Evolutionary conservation across 2,113 vertebrate species (phyloP), one percentile per base, ranked within the genome.

Genomic region (Porphyrio hochstetteri): DNA sequence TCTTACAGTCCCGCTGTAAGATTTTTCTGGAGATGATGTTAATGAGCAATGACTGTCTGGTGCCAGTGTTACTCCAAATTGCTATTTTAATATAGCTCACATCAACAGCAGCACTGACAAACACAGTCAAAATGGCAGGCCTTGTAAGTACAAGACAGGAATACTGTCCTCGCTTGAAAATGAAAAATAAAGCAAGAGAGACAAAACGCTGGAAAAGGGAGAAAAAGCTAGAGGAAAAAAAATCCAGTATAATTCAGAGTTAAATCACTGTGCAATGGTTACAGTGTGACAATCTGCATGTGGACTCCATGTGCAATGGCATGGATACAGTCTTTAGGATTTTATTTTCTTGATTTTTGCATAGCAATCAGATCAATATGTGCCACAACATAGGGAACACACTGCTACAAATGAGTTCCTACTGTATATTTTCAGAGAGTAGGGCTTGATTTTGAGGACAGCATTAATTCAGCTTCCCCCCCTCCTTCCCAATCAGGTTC

Each of bases 41-140:
- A 96, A 89, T 81, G 28, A 92, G 12, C n/a, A 38, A 17, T 96
- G 86, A 95, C 55, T 92, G 70, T 80, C 95, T 75, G 69, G 69
- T 82, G 77, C 20, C 52, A 81, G 21, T 64, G 67, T 79, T 88
- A 56, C 75, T 95, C 79, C 77, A 92, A 89, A 90, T 53, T 95
- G 42, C 44, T 78, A 82, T 93, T 97, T 95, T 91, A 95, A 94
- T 95, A 56, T 53, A 89, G 35, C 29, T 95, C 57, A 90, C 53
- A 96, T 87, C 44, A 95, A 65, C 40, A 86, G 19, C 17, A 94
- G 50, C 38, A 50, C 57, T 82, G 70, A 70, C 68, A 97, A 97
- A 94, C 25, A 53, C 74, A 92, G 95, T 93, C 79, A 96, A 94
- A 71, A 80, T 50, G 79, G 72, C 52, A 94, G 42, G 69, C 13